phyloP scores from a whole-genome alignment of 1,140 invertebrate species.

The Tetramorium alpestre region DNA sequence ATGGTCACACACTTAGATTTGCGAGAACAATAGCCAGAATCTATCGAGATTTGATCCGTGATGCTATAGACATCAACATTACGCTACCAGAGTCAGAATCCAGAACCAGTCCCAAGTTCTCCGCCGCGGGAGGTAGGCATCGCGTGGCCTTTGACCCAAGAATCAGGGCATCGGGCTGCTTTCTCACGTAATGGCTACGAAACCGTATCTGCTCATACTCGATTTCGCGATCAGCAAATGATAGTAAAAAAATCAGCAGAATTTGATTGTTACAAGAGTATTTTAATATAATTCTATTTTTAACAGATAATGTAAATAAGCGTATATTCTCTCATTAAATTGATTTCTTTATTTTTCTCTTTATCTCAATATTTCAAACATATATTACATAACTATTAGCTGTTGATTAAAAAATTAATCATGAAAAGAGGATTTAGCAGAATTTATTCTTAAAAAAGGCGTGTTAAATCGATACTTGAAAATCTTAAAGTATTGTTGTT shows the following conservation, averaged over 20 bases:
- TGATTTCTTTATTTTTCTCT: not conserved
- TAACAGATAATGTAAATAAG: not conserved
- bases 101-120: conserved; percentile 80
- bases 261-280: not conserved
- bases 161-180: conserved; percentile 82
- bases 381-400: not conserved
- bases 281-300: not conserved
- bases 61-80: conserved; percentile 34
- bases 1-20: not conserved
- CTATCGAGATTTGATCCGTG: conserved; percentile 50
- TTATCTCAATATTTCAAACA: not conserved
- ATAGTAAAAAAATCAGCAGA: not conserved
- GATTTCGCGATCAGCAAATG: conserved; percentile 48
- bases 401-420: not conserved
- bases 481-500: too few relatives aligned
- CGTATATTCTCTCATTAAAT: not conserved
- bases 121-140: conserved; percentile 80
- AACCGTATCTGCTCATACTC: conserved; percentile 66
- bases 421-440: not conserved
- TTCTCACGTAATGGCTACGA: conserved; percentile 84
- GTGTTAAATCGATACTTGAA: too few relatives aligned
- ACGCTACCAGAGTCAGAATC: conserved; percentile 77
- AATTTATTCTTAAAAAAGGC: not conserved
- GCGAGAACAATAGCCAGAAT: conserved; percentile 16
- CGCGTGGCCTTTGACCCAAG: conserved; percentile 81